Conservation (phyloP, 2,888 invertebrate genomes). For the Aphrophora alni region DNA sequence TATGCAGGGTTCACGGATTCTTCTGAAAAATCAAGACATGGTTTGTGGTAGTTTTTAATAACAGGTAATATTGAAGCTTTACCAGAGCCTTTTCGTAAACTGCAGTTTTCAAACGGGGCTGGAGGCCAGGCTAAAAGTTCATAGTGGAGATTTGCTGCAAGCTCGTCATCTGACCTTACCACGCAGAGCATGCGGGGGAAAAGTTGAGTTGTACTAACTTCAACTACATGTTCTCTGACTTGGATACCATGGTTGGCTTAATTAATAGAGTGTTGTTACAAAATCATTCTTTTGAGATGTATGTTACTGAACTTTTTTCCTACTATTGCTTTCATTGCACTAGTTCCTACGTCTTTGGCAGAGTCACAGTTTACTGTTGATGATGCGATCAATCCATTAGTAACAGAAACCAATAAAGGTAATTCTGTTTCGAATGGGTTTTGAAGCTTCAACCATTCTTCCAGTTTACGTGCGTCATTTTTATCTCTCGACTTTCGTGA, state of each 20-base stretch:
- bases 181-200: too few species aligned
- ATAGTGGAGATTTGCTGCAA: too few species aligned
- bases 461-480: slow-evolving; percentile 43
- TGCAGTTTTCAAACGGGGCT: too few species aligned
- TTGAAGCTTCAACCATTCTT: slow-evolving; percentile 47
- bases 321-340: slow-evolving; percentile 40
- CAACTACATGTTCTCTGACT: slow-evolving; percentile 52
- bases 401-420: slow-evolving; percentile 39
- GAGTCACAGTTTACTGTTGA: slow-evolving; percentile 45
- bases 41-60: too few species aligned
- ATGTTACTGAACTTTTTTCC: slow-evolving; percentile 41
- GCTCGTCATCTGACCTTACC: too few species aligned
- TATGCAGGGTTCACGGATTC: too few species aligned
- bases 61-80: too few species aligned
- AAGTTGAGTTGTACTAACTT: too few species aligned
- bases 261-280: slow-evolving; percentile 23
- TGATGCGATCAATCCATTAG: slow-evolving; percentile 45
- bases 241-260: slow-evolving; percentile 47
- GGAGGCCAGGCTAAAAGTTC: too few species aligned
- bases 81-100: too few species aligned
- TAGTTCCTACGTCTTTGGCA: slow-evolving; percentile 43
- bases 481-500: slow-evolving; percentile 46
- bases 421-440: slow-evolving; percentile 49
- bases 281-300: not conserved
- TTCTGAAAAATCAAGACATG: too few species aligned